These are phyloP conservation scores for Tor tambroides DNA, from an alignment of 2,113 vertebrate genomes.

Conservation along the genomic window DNA sequence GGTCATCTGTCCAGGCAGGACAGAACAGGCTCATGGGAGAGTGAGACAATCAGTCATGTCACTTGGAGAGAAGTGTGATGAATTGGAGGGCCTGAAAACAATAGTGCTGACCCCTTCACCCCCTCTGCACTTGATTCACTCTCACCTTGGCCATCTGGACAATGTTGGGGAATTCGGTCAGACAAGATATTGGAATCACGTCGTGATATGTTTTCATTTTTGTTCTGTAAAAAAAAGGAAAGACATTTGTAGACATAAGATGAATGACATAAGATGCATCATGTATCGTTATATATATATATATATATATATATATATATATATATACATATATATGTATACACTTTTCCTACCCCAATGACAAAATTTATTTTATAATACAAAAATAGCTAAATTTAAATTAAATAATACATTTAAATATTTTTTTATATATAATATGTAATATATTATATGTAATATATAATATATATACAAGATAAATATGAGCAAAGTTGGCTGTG, in stretches of 20 bases:
- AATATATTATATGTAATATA: too few relatives aligned
- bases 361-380: too few relatives aligned
- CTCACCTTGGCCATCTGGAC: constrained; percentile 98
- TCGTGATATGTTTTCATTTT: constrained; percentile 90
- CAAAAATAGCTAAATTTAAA: too few relatives aligned
- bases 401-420: too few relatives aligned
- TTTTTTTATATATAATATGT: too few relatives aligned
- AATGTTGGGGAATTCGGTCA: constrained; percentile 96
- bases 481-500: too few relatives aligned
- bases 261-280: too few relatives aligned
- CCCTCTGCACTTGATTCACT: not conserved
- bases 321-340: too few relatives aligned
- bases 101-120: constrained; percentile 42
- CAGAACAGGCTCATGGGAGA: constrained; percentile 15
- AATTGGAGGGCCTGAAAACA: constrained; percentile 38
- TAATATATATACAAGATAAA: too few relatives aligned
- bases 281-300: too few relatives aligned
- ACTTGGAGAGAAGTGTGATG: constrained; percentile 46
- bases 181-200: constrained; percentile 96
- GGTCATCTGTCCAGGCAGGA: constrained; percentile 24
- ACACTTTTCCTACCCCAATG: too few relatives aligned
- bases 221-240: constrained; percentile 77
- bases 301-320: not conserved
- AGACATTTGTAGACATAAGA: not conserved
- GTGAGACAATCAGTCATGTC: constrained; percentile 49